A percentile compares a stretch with the other conserved stretches of the same genome.
Conservation (phyloP, 2,113 vertebrate species). For the Elaphurus davidianus region DNA sequence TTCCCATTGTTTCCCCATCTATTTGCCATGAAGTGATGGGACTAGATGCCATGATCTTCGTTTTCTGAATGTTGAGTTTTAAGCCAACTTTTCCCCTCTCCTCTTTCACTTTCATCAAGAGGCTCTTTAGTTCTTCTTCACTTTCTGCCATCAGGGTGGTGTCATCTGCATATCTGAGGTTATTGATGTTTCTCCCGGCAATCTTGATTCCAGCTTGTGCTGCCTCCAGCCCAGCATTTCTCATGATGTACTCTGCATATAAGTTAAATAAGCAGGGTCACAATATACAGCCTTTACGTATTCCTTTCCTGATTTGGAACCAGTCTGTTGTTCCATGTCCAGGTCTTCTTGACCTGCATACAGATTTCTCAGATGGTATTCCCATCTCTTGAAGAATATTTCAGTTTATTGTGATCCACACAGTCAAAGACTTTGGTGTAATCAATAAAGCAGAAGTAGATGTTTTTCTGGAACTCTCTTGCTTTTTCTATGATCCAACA, state of each 20-base stretch:
- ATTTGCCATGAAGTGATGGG: background rate
- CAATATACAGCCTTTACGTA: background rate
- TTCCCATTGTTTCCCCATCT: background rate
- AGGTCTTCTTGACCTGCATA: background rate
- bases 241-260: background rate
- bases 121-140: background rate
- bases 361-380: background rate
- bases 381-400: background rate
- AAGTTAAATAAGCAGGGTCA: background rate
- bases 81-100: background rate
- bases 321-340: background rate
- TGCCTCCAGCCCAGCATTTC: background rate
- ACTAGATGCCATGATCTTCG: rapidly evolving
- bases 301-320: background rate
- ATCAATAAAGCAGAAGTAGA: background rate
- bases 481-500: background rate
- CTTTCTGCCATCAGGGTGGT: background rate
- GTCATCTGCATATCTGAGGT: background rate
- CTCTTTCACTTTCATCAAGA: background rate
- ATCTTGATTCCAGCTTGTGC: background rate
- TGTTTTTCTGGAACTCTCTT: background rate
- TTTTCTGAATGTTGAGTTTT: background rate
- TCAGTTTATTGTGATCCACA: background rate
- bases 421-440: background rate
- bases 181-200: background rate